Percentiles rank a stretch among this genome's conserved stretches.
These are phyloP conservation scores for Helicoverpa armigera DNA, from an alignment of 1,140 invertebrate genomes.

Conservation along the genomic window DNA sequence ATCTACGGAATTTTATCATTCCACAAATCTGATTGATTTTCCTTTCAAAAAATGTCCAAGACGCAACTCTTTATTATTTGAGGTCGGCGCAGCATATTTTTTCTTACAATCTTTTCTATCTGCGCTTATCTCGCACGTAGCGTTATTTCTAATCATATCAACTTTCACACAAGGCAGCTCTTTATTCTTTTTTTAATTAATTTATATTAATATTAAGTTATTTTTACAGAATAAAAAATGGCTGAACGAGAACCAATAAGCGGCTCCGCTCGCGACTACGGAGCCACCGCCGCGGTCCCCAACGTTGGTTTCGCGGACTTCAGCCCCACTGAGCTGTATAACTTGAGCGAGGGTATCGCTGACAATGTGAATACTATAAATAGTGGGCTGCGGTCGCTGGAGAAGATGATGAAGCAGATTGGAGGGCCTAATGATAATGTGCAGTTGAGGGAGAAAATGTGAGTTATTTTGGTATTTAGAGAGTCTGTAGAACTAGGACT, in stretches of 20 bases:
- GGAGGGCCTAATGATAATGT: conserved; percentile 91
- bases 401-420: conserved; percentile 91
- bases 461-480: conserved; percentile 52
- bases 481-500: too few species aligned
- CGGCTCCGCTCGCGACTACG: conserved; percentile 85
- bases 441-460: conserved; percentile 81
- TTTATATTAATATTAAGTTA: too few species aligned
- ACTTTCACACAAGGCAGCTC: too few species aligned
- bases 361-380: conserved; percentile 93
- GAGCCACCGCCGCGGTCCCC: conserved; percentile 85
- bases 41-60: background rate
- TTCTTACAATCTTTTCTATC: too few species aligned
- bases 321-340: conserved; percentile 91
- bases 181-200: too few species aligned
- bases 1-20: background rate
- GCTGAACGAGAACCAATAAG: conserved; percentile 78
- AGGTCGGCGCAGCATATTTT: too few species aligned
- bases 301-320: conserved; percentile 89
- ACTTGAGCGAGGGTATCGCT: conserved; percentile 91
- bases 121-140: too few species aligned
- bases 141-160: too few species aligned
- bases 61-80: background rate
- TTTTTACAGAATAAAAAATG: conserved; percentile 67
- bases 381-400: conserved; percentile 89
- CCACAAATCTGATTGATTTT: background rate